Conservation (phyloP, 2,113 vertebrate species). For the Motacilla alba region DNA sequence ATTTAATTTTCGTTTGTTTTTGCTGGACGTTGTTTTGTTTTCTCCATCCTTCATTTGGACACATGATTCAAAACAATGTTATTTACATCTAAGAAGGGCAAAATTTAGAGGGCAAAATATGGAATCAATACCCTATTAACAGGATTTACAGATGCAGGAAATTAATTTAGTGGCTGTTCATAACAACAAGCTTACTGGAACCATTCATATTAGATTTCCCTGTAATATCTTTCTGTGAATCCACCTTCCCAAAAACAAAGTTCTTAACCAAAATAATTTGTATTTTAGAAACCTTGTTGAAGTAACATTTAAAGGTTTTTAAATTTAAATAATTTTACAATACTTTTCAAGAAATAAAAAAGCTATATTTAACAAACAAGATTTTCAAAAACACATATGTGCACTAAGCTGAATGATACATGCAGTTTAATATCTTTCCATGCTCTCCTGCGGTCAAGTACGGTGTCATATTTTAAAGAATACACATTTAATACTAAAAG, state of each 20-base stretch:
- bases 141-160: not conserved
- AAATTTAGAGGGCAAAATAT: conserved; percentile 1
- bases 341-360: not conserved
- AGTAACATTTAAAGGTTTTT: not conserved
- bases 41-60: not conserved
- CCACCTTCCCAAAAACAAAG: not conserved
- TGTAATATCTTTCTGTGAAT: not conserved
- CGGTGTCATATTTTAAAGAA: not conserved
- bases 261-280: not conserved
- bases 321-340: not conserved
- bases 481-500: not conserved
- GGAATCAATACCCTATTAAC: conserved; percentile 20
- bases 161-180: not conserved
- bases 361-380: not conserved
- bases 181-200: not conserved
- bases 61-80: not conserved
- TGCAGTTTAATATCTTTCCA: fast-evolving
- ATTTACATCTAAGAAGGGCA: not conserved
- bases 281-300: not conserved
- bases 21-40: not conserved
- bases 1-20: not conserved
- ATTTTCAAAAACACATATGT: not conserved
- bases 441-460: not conserved
- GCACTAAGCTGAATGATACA: not conserved
- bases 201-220: not conserved